Conservation (phyloP, 2,888 invertebrate species). For the Candidula unifasciata region DNA sequence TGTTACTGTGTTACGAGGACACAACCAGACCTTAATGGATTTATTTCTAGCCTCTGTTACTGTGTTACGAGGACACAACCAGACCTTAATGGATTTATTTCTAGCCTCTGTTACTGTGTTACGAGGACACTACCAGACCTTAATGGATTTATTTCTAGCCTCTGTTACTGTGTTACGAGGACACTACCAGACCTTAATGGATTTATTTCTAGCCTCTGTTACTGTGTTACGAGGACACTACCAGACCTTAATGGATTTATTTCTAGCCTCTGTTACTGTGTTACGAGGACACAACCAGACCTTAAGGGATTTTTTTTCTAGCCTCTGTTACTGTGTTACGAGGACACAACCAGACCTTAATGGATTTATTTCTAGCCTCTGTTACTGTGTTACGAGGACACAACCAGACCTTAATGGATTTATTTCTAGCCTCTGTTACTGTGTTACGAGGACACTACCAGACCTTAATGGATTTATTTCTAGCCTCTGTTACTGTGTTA, state of each 20-base stretch:
- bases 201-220: not conserved
- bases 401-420: not conserved
- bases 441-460: conserved; percentile 15
- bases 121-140: not conserved
- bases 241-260: not conserved
- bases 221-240: conserved; percentile 23
- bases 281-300: conserved; percentile 12
- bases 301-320: not conserved
- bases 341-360: not conserved
- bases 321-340: conserved; percentile 23
- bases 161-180: conserved; percentile 25
- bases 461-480: not conserved
- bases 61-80: conserved; percentile 16
- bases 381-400: conserved; percentile 24
- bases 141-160: not conserved
- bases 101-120: conserved; percentile 25
- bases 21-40: not conserved
- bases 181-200: not conserved
- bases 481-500: conserved; percentile 24
- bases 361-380: not conserved
- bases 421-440: conserved; percentile 15
- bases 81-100: not conserved
- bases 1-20: conserved; percentile 26
- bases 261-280: conserved; percentile 23
- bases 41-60: conserved; percentile 5